Evolutionary conservation across 2,113 vertebrate genomes (phyloP), one percentile per base, ranked within the genome.

Genomic region (Tragelaphus scriptus): DNA sequence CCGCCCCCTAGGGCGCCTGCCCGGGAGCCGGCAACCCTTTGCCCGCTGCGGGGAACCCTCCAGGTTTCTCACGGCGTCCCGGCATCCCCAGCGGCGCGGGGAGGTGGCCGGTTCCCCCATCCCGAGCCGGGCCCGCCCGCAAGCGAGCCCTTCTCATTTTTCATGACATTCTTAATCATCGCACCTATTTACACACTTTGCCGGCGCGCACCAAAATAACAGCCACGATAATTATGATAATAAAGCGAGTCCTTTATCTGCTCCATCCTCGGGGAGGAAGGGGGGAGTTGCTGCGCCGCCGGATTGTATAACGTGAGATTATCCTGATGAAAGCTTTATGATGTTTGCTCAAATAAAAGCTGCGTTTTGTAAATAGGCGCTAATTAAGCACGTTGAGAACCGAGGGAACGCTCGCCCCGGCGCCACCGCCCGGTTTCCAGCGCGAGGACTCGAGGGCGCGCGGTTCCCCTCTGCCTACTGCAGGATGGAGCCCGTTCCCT

Each of bases 261-360:
- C 92, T 97, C 88, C 88, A 88, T 97, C 96, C 97, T 93, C 90
- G 32, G 96, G 97, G 96, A 96, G 93, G 95, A 92, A 80, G 92
- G 96, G 93, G 96, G 95, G 90, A 71, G 94, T 90, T 80, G 68
- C 88, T 51, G 55, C 11, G 96, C 80, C 95, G 92, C 90, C 75
- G 77, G 97, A 94, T 26, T 95, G 95, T 91, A 49, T 32, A 94
- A 95, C 94, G 81, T 90, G 94, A 97, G 96, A 95, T 97, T 91
- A 94, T 98, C 95, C 93, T 96, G 97, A 97, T 97, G 98, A 97
- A 98, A 95, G 98, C 97, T 98, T 97, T 97, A 98, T 85, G 97
- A 96, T 97, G 98, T 98, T 98, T 97, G 97, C 96, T 94, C 96
- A 98, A 98, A 98, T 97, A 96, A 98, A 98, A 96, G 95, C 97